phyloP scores from a whole-genome alignment of 1,140 invertebrate species.

The Drosophila dunni region DNA sequence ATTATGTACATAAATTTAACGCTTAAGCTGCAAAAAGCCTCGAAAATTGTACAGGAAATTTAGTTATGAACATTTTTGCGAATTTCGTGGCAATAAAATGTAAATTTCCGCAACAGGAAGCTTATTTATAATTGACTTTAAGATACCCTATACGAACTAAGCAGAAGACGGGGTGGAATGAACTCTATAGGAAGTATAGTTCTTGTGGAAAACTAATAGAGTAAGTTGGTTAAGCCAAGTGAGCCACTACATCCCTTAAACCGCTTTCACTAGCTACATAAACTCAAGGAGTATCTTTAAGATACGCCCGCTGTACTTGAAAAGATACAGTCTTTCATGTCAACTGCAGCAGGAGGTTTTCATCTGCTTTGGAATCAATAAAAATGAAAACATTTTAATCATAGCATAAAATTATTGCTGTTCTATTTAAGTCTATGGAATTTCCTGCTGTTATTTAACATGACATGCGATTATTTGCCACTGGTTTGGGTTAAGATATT shows the following conservation, averaged over 20 bases:
- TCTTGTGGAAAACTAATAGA: too few relatives aligned
- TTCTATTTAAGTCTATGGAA: neutral
- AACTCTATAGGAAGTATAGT: neutral
- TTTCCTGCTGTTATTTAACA: neutral
- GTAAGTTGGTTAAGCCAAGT: too few relatives aligned
- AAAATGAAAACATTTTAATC: too few relatives aligned
- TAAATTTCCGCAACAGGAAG: constrained; percentile 47
- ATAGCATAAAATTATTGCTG: too few relatives aligned
- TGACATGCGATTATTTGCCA: constrained; percentile 8
- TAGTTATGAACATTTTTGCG: constrained; percentile 3
- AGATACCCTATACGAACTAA: constrained; percentile 6
- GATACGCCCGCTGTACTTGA: too few relatives aligned
- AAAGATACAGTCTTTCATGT: too few relatives aligned
- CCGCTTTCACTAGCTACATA: too few relatives aligned
- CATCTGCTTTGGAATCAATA: too few relatives aligned
- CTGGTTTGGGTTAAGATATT: neutral
- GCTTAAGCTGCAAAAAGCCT: constrained; percentile 10
- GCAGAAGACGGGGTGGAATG: too few relatives aligned
- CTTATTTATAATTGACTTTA: constrained; percentile 32
- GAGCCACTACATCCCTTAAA: too few relatives aligned
- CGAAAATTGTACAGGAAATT: constrained; percentile 23
- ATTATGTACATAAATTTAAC: constrained; percentile 37
- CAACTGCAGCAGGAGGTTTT: too few relatives aligned
- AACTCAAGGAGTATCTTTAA: too few relatives aligned
- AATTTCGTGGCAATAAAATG: constrained; percentile 31